Conservation (phyloP, 2,797 vertebrate genomes). For the Malacoraja senta region DNA sequence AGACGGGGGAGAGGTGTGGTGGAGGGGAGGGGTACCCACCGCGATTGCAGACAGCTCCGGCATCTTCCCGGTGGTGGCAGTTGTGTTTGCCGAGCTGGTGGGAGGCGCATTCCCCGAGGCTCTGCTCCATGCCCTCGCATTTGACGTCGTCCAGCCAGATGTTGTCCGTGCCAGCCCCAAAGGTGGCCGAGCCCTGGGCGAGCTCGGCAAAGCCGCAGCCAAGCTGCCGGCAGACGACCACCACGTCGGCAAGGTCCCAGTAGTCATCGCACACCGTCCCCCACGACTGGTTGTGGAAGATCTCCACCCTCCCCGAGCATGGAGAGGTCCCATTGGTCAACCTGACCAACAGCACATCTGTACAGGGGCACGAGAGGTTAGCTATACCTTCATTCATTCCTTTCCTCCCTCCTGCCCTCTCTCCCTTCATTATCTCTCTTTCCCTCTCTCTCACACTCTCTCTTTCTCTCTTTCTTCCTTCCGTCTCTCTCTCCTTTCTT, state of each 20-base stretch:
- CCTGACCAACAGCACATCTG: neutral
- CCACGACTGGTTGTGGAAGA: neutral
- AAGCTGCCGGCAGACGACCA: conserved; percentile 46
- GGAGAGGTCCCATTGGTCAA: neutral
- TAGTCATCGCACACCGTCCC: conserved; percentile 40
- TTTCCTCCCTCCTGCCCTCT: fast-evolving
- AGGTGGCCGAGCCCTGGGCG: fast-evolving
- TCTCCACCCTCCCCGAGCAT: conserved; percentile 45
- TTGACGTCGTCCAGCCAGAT: conserved; percentile 36
- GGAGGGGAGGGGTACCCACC: neutral
- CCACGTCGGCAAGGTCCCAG: conserved; percentile 35
- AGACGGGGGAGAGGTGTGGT: too few relatives aligned
- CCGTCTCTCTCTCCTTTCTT: too few relatives aligned
- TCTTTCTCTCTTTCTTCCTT: too few relatives aligned
- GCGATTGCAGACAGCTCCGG: conserved; percentile 42
- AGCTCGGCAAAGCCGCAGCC: conserved; percentile 41
- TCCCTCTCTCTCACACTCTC: too few relatives aligned
- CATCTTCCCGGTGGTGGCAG: conserved; percentile 40
- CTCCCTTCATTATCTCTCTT: too few relatives aligned
- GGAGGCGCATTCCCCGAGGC: conserved; percentile 28
- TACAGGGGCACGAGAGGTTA: too few relatives aligned
- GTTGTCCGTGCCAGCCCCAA: fast-evolving
- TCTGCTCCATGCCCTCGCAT: conserved; percentile 43
- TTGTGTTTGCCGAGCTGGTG: fast-evolving
- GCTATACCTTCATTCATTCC: too few relatives aligned